Conservation (phyloP, 2,113 vertebrate genomes). For the Egretta garzetta region DNA sequence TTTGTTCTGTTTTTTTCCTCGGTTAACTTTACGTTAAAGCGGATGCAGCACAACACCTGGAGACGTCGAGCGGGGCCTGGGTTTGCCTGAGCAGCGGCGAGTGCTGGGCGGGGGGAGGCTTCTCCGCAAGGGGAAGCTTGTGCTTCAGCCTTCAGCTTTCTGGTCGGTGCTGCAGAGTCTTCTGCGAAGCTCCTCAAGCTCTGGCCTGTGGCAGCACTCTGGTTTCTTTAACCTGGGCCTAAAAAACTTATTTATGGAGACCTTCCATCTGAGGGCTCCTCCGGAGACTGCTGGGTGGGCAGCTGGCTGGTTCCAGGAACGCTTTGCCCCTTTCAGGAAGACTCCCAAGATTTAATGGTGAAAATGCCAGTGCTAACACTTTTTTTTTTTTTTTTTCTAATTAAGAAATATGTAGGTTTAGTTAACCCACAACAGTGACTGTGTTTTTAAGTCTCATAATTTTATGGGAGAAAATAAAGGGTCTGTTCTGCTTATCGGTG, state of each 20-base stretch:
- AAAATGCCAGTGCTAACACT: accelerated
- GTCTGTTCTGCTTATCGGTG: background rate
- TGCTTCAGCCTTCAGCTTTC: background rate
- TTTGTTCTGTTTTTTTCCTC: too few relatives aligned
- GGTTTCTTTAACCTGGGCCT: accelerated
- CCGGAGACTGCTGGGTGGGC: background rate
- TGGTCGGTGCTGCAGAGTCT: accelerated
- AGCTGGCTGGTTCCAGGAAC: background rate
- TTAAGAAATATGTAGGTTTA: background rate
- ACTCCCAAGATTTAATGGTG: too few relatives aligned
- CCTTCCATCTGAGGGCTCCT: accelerated
- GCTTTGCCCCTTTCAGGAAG: background rate
- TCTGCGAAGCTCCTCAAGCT: accelerated
- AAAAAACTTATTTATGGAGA: accelerated
- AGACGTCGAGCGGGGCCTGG: background rate
- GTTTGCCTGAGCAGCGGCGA: background rate
- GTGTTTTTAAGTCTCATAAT: background rate
- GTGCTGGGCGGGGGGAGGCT: background rate
- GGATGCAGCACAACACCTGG: accelerated
- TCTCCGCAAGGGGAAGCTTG: background rate
- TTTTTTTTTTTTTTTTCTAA: background rate
- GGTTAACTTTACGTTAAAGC: accelerated
- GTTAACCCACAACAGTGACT: background rate
- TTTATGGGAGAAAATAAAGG: background rate
- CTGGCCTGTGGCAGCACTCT: accelerated